phyloP scores from a whole-genome alignment of 2,797 vertebrate genomes.

The Podargus strigoides region DNA sequence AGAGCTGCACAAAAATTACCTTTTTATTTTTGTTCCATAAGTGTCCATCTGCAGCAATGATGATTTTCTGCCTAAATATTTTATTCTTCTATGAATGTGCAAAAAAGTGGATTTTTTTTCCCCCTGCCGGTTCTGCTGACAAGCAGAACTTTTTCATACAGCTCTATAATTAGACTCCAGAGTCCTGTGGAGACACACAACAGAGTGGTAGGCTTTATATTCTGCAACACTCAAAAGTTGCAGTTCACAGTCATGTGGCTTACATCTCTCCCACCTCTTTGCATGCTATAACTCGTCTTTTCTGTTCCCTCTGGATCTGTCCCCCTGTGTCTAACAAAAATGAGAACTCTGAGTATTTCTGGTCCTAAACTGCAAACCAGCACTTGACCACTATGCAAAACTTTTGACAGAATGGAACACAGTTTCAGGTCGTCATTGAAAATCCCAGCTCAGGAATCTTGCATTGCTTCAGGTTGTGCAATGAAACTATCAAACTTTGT shows the following conservation, averaged over 20 bases:
- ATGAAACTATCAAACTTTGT: background rate
- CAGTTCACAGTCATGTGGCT: background rate
- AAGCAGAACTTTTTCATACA: constrained; percentile 46
- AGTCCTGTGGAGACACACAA: constrained; percentile 41
- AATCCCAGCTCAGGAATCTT: background rate
- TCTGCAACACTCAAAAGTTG: background rate
- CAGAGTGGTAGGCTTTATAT: constrained; percentile 22
- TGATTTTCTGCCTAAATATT: constrained; percentile 58
- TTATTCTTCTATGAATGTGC: constrained; percentile 58
- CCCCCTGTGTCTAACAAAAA: background rate
- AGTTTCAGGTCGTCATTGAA: background rate
- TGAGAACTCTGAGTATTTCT: background rate
- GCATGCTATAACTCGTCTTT: background rate
- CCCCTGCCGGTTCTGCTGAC: constrained; percentile 51
- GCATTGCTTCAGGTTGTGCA: background rate
- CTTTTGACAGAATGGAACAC: background rate
- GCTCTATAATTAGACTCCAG: constrained; percentile 63
- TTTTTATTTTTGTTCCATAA: constrained; percentile 52
- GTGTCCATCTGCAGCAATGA: constrained; percentile 62
- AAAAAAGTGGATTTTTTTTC: constrained; percentile 15
- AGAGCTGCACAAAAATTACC: constrained; percentile 37
- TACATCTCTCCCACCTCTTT: background rate
- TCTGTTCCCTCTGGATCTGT: background rate
- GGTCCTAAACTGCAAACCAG: background rate
- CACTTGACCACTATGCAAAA: background rate